Evolutionary conservation across 2,113 vertebrate genomes (phyloP).

Genomic region (Rhipidura dahli): DNA sequence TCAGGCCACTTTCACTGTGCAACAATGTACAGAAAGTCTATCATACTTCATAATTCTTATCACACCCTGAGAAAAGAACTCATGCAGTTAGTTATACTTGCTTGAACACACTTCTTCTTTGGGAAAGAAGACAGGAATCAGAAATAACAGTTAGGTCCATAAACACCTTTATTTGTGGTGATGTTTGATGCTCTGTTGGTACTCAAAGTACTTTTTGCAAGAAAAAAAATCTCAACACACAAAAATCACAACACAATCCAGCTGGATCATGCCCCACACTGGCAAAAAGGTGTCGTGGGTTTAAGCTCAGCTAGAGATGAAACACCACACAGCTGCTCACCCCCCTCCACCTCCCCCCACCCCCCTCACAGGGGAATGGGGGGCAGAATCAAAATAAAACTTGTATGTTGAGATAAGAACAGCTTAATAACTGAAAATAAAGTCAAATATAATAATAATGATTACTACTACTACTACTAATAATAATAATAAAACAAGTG

Average conservation of each 20-base stretch:
- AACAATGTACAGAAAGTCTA: neutral
- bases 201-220: neutral
- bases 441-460: neutral
- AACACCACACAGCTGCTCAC: neutral
- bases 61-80: neutral
- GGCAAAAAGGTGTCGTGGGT: neutral
- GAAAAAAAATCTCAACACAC: neutral
- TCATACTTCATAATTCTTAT: neutral
- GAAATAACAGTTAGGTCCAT: neutral
- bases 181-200: neutral
- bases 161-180: neutral
- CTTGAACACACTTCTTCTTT: neutral
- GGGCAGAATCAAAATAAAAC: neutral
- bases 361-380: fast-evolving
- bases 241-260: fast-evolving
- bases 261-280: too few relatives aligned
- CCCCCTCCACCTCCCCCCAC: too few relatives aligned
- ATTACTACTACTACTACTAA: too few relatives aligned
- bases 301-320: neutral
- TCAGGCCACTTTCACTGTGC: neutral
- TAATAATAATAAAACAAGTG: neutral
- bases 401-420: neutral
- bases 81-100: neutral
- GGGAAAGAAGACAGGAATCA: neutral
- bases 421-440: neutral